phyloP scores from a whole-genome alignment of 2,797 vertebrate species.

The Allobates femoralis region DNA sequence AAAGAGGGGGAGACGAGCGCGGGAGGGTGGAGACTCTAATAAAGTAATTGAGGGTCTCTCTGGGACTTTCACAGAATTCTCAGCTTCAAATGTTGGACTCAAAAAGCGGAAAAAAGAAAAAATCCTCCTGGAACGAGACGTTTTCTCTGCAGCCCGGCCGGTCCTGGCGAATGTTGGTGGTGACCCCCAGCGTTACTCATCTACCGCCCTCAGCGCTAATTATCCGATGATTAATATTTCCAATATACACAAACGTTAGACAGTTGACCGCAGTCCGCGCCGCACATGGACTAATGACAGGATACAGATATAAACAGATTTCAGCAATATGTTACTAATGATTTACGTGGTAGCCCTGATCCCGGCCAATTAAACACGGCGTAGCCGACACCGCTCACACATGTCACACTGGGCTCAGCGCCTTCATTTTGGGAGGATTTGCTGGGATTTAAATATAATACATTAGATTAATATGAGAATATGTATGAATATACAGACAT shows the following conservation, averaged over 20 bases:
- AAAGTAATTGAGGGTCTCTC: constrained; percentile 51
- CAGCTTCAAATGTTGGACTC: constrained; percentile 31
- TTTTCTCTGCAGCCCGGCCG: constrained; percentile 51
- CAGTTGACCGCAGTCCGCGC: neutral
- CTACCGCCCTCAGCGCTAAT: constrained; percentile 10
- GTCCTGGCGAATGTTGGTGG: constrained; percentile 18
- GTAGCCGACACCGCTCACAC: neutral
- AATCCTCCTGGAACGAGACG: neutral
- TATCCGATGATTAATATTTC: constrained; percentile 51
- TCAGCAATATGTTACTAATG: constrained; percentile 17
- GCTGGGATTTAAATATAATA: neutral
- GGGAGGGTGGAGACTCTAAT: constrained; percentile 52
- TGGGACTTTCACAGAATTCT: constrained; percentile 42
- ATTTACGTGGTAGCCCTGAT: constrained; percentile 8
- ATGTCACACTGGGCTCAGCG: neutral
- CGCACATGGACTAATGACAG: constrained; percentile 5
- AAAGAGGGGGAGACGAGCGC: constrained; percentile 40
- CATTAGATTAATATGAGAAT: neutral
- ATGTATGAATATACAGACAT: neutral
- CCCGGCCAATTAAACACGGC: neutral
- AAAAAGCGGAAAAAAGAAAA: neutral
- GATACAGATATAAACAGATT: constrained; percentile 11
- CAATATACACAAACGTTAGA: constrained; percentile 29
- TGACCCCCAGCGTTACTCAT: constrained; percentile 47
- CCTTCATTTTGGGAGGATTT: neutral